phyloP scores from a whole-genome alignment of 2,888 invertebrate species.

The Tenthredo notha region DNA sequence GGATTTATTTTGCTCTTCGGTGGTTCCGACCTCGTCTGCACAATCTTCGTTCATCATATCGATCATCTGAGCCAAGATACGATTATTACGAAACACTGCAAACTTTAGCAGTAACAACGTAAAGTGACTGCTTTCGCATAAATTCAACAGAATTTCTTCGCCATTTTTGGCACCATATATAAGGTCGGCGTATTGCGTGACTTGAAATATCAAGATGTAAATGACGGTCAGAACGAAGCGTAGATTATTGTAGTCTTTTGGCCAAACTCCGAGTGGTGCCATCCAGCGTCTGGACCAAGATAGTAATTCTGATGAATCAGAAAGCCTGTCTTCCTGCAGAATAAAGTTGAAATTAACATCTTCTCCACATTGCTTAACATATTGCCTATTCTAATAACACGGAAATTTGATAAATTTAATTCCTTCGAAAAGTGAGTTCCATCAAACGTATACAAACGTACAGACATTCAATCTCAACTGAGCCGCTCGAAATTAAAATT shows the following conservation, averaged over 20 bases:
- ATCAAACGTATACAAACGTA: no score
- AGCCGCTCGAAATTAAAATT: no score
- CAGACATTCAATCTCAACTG: no score
- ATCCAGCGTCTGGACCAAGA: conserved; percentile 28
- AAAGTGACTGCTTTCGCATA: no score
- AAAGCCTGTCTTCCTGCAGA: not conserved
- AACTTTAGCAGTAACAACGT: no score
- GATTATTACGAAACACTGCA: no score
- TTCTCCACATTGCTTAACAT: not conserved
- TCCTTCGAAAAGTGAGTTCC: no score
- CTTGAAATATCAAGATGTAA: conserved; percentile 67
- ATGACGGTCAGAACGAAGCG: conserved; percentile 64
- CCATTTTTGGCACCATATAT: conserved; percentile 55
- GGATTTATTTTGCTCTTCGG: not conserved
- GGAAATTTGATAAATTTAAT: no score
- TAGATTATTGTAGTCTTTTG: conserved; percentile 52
- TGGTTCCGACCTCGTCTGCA: not conserved
- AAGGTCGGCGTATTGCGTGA: conserved; percentile 68
- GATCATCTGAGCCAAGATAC: no score
- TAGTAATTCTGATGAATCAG: conserved; percentile 12
- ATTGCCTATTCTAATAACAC: no score
- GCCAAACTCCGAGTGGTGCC: conserved; percentile 26
- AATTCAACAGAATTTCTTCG: conserved; percentile 65
- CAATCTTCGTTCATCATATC: not conserved
- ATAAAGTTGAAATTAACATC: not conserved